Conservation (phyloP, 2,113 vertebrate genomes). For the Hippolais icterina region DNA sequence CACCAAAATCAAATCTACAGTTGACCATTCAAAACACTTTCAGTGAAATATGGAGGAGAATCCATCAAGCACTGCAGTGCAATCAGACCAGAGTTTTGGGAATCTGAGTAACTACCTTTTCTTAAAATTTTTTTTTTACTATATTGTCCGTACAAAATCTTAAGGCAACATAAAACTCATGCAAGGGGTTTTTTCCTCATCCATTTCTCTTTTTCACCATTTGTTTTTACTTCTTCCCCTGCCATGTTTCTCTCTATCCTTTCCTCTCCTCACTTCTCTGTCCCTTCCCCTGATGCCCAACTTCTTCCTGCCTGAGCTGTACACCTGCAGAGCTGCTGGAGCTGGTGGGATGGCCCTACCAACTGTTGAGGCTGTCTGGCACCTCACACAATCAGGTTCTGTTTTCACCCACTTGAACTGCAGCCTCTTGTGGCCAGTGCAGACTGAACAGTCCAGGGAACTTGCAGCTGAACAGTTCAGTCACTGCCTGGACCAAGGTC, state of each 20-base stretch:
- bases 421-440: neutral
- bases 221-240: neutral
- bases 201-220: neutral
- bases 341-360: neutral
- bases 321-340: neutral
- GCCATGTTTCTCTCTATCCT: accelerated
- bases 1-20: neutral
- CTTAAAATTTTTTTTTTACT: neutral
- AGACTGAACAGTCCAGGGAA: neutral
- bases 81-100: neutral
- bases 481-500: neutral
- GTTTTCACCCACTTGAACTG: neutral
- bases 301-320: neutral
- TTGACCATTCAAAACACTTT: neutral
- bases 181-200: neutral
- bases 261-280: neutral
- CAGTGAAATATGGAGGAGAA: neutral
- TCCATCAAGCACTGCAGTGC: neutral
- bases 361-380: neutral
- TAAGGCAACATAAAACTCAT: neutral
- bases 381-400: accelerated
- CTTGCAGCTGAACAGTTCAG: neutral
- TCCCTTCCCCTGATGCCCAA: too few species aligned
- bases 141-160: neutral
- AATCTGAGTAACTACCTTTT: neutral